A percentile compares a stretch with the other conserved stretches of the same genome.
Conservation (phyloP, 2,113 vertebrate genomes). For the Amphilophus citrinellus region DNA sequence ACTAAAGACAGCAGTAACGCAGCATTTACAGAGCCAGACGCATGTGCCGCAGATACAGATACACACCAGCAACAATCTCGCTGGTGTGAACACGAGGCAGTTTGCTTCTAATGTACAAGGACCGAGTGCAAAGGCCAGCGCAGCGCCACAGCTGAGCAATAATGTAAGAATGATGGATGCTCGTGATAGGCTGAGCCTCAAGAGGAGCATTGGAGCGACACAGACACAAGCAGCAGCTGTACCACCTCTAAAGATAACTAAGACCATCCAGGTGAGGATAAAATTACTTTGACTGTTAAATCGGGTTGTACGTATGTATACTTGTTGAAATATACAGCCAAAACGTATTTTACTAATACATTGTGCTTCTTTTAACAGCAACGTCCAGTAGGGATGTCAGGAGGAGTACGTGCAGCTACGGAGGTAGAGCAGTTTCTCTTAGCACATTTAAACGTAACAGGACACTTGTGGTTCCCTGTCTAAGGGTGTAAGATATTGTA, state of each 20-base stretch:
- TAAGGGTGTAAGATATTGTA: background rate
- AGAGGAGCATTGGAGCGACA: slow-evolving; percentile 84
- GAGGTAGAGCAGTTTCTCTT: slow-evolving; percentile 59
- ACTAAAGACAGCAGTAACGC: slow-evolving; percentile 39
- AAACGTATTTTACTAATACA: background rate
- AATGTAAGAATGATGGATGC: slow-evolving; percentile 90
- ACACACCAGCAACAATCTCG: slow-evolving; percentile 56
- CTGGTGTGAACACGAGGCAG: slow-evolving; percentile 53
- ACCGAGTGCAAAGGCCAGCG: slow-evolving; percentile 56
- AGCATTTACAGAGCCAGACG: slow-evolving; percentile 58
- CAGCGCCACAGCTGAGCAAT: slow-evolving; percentile 70
- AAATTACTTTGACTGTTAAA: background rate
- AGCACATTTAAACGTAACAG: background rate
- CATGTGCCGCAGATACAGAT: slow-evolving; percentile 77
- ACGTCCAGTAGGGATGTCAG: slow-evolving; percentile 73
- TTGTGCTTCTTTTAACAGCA: slow-evolving; percentile 68
- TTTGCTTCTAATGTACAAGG: slow-evolving; percentile 66
- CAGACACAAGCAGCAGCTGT: slow-evolving; percentile 73
- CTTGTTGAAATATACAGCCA: background rate
- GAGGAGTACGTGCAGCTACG: slow-evolving; percentile 67
- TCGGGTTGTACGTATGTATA: background rate
- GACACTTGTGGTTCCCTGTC: background rate
- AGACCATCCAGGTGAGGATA: slow-evolving; percentile 92
- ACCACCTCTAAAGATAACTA: slow-evolving; percentile 92
- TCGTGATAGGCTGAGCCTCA: slow-evolving; percentile 92